phyloP scores from a whole-genome alignment of 2,888 invertebrate genomes.

The Oasisia sp. region DNA sequence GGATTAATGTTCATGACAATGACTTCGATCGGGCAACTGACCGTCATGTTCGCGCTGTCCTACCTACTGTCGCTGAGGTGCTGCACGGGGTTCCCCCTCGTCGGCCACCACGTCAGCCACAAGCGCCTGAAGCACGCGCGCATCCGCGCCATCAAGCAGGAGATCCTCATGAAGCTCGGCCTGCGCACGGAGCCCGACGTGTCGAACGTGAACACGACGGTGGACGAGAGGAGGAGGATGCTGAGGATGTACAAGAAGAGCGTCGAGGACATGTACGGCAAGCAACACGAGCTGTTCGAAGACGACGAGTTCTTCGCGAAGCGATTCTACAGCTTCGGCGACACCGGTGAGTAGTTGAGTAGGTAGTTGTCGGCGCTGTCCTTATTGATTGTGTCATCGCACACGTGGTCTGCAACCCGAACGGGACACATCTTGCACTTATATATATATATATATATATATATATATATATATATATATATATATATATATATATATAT shows the following conservation, averaged over 20 bases:
- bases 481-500: no score
- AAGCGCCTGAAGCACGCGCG: conserved; percentile 26
- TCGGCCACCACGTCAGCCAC: conserved; percentile 1
- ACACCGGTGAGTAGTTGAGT: conserved; percentile 38
- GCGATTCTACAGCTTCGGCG: conserved; percentile 39
- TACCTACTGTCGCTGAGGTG: background rate
- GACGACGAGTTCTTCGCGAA: conserved; percentile 38
- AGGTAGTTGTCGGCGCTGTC: background rate
- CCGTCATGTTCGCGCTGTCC: background rate
- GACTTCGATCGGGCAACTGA: conserved; percentile 13
- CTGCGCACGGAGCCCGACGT: conserved; percentile 70
- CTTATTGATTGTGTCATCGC: background rate
- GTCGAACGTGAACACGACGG: conserved; percentile 36
- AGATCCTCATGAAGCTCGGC: conserved; percentile 68
- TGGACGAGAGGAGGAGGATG: conserved; percentile 36
- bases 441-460: no score
- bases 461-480: no score
- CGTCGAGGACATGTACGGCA: conserved; percentile 32
- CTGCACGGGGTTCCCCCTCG: background rate
- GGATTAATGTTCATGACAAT: conserved; percentile 3
- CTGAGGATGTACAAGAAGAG: conserved; percentile 40
- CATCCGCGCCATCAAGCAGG: conserved; percentile 36
- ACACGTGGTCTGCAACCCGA: background rate
- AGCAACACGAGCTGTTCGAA: conserved; percentile 33
- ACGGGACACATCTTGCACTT: no score